Base-by-base conservation (phyloP, 2,888 invertebrate genomes). In the Dolomedes plantarius region DNA sequence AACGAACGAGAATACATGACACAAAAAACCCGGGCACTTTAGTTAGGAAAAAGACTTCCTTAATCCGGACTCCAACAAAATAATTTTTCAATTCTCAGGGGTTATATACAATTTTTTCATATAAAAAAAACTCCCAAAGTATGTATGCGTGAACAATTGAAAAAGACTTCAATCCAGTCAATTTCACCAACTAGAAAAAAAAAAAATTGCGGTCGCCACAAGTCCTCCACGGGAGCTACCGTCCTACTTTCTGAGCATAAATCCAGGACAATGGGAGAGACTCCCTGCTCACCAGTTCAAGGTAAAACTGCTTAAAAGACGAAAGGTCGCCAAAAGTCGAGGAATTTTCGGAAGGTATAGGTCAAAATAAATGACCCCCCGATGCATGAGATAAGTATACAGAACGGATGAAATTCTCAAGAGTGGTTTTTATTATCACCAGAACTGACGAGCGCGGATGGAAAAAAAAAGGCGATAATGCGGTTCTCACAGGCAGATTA, bases 371-470 rank as follows among this genome's bases (percentile, higher is more conserved):
- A 81, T 81, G 41, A 64, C 81, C 81, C n/a, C 75, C 46, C 69
- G 69, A 36, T 41, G 29, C 64, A 62, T 81, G 81, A 81, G 80
- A 81, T 81, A 81, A 46, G 80, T 29, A 81, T 46, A 81, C 74
- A 81, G 11, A 23, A 28, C 23, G 67, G 32, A 11, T 6, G 19
- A 23, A 19, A 31, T 31, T 31, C 32, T 56, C 32, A 64, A 2
- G 64, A 11, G 28, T 6, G 64, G 2, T 46, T 16, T 46, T 46
- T 46, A n/a, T n/a, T n/a, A n/a, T n/a, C n/a, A n/a, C n/a, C n/a
- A n/a, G n/a, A n/a, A n/a, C n/a, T n/a, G n/a, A n/a, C n/a, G n/a
- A n/a, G n/a, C n/a, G n/a, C n/a, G n/a, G n/a, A n/a, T n/a, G n/a
- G n/a, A n/a, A n/a, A n/a, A n/a, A n/a, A n/a, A n/a, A n/a, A n/a